Conservation (phyloP, 2,113 vertebrate species). For the Phaethornis superciliosus region DNA sequence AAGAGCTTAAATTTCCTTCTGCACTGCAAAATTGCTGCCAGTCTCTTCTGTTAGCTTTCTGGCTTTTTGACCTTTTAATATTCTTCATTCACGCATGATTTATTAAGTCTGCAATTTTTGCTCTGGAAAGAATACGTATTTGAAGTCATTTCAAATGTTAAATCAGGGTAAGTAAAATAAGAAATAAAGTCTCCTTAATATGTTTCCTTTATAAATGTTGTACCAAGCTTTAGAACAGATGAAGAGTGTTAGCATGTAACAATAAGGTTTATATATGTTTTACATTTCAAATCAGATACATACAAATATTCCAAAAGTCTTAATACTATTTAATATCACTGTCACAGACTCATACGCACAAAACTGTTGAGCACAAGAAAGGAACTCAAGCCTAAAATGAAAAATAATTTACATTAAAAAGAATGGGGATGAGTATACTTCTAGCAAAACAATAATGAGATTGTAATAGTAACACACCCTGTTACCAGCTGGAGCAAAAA, state of each 20-base stretch:
- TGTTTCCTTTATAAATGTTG: neutral
- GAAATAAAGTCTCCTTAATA: constrained; percentile 13
- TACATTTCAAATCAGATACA: constrained; percentile 1
- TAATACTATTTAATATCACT: neutral
- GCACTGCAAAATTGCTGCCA: neutral
- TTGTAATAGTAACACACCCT: neutral
- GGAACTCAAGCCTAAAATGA: neutral
- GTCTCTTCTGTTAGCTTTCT: neutral
- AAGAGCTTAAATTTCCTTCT: neutral
- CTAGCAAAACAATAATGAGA: neutral
- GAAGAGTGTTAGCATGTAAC: neutral
- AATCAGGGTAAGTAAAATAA: constrained; percentile 13
- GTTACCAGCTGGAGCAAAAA: neutral
- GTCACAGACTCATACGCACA: neutral
- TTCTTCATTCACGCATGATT: neutral
- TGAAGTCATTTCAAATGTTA: constrained; percentile 21
- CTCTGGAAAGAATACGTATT: neutral
- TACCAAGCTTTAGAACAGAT: neutral
- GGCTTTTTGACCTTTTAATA: constrained; percentile 41
- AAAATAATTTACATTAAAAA: neutral
- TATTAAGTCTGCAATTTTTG: neutral
- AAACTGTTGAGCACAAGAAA: neutral
- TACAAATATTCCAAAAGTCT: neutral
- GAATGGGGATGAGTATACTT: neutral
- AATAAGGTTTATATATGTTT: neutral